Base-by-base conservation (phyloP, 2,888 invertebrate genomes). In the Dolomedes plantarius region DNA sequence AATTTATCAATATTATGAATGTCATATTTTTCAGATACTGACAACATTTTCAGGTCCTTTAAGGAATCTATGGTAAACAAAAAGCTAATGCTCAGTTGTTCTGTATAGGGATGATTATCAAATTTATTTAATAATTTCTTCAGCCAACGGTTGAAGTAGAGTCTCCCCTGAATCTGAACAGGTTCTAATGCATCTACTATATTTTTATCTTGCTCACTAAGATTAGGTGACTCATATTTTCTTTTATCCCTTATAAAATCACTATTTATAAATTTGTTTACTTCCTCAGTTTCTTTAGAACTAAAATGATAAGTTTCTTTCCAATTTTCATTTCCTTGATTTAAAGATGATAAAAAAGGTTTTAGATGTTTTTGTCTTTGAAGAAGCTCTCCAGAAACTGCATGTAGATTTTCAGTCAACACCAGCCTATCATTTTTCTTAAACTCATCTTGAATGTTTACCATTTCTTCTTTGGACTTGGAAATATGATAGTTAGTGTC, bases 1-100 rank as follows among this genome's bases (percentile, higher is more conserved):
- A 77, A 13, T 16, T 46, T 72, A 39, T 83, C 83, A 0, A 83
- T 11, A 13, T 67, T 13, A 2, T 29, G 27, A 16, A 83, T 67
- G 46, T 83, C 72, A 13, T 77, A 6, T 1, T 76, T 19, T 39
- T 77, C 71, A 1, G 76, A 62, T 9, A 19, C 16, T 9, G 76
- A 71, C 23, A 83, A 0, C 36, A 64, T n/a, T 50, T 56, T 50
- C 9, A 83, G 29, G 19, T 39, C 27, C 50, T 71, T 13, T 19
- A 77, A 5, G 5, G n/a, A 19, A 13, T 46, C 31, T 1, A 19
- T 13, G 64, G 71, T 32, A 5, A 83, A 1, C 19, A 32, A 64
- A 50, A 83, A 71, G 36, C 7, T 36, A 5, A 83, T 9, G 23
- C 19, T 6, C 39, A 16, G 56, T 13, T 68, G 39, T 23, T 68